Evolutionary conservation across 2,888 invertebrate species (phyloP).

Genomic region (Agrochola lota): DNA sequence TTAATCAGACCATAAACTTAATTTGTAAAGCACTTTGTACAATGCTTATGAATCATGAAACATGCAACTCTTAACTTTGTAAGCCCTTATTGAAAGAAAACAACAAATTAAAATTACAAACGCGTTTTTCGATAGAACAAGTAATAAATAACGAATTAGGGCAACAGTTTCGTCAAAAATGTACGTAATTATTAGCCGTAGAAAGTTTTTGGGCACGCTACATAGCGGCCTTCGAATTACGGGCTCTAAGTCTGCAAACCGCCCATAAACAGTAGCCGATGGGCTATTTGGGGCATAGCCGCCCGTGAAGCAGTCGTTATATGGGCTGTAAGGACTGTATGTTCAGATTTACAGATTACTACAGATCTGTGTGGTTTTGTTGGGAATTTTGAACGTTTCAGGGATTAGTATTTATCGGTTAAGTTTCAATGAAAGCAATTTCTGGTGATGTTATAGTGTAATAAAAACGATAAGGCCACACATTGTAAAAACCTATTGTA

Average conservation of each 20-base stretch:
- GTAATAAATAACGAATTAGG: conserved; percentile 39
- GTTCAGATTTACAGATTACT: conserved; percentile 50
- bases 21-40: neutral
- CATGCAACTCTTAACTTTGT: neutral
- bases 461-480: conserved; percentile 10
- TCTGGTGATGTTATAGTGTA: neutral
- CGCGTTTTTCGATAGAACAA: conserved; percentile 2
- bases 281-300: conserved; percentile 68
- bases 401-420: neutral
- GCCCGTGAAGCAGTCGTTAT: conserved; percentile 69
- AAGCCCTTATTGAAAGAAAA: conserved; percentile 17
- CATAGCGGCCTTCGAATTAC: conserved; percentile 45
- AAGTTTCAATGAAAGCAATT: neutral
- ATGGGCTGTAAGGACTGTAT: conserved; percentile 63
- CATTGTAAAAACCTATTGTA: conserved; percentile 2
- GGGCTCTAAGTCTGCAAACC: conserved; percentile 53
- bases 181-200: conserved; percentile 46
- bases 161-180: conserved; percentile 46
- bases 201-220: conserved; percentile 53
- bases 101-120: conserved; percentile 29
- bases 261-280: conserved; percentile 70
- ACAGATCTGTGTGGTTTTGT: conserved; percentile 11
- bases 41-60: neutral
- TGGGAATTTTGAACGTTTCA: neutral
- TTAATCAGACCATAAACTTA: neutral